These are phyloP conservation scores for Lophius americanus DNA, from an alignment of 2,797 vertebrate species.

Conservation along the genomic window DNA sequence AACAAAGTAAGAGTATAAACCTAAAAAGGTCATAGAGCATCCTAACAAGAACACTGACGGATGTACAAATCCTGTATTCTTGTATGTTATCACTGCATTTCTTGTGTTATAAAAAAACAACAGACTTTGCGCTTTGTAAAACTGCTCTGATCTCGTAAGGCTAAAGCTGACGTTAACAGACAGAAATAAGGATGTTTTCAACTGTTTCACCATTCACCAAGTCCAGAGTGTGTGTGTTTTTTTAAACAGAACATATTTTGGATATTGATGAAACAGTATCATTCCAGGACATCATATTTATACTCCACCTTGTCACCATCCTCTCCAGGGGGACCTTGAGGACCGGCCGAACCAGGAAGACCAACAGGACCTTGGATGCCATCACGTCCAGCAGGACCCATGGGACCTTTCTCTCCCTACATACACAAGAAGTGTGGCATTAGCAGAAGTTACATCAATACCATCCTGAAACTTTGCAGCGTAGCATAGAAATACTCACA, in stretches of 20 bases:
- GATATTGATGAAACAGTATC: background rate
- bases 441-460: background rate
- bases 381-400: constrained; percentile 95
- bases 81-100: background rate
- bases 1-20: too few relatives aligned
- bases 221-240: background rate
- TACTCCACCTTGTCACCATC: constrained; percentile 94
- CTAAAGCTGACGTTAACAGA: constrained; percentile 2
- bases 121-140: background rate
- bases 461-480: background rate
- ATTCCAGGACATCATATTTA: background rate
- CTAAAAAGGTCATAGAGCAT: too few relatives aligned
- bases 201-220: background rate
- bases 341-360: constrained; percentile 94
- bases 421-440: constrained; percentile 17
- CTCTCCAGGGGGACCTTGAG: constrained; percentile 96
- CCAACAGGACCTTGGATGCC: constrained; percentile 97
- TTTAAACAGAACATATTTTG: background rate
- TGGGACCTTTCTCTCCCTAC: constrained; percentile 97
- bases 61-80: too few relatives aligned
- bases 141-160: background rate
- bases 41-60: too few relatives aligned
- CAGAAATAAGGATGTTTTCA: background rate
- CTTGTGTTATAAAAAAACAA: constrained; percentile 3
- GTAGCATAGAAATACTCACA: constrained; percentile 81